Base-by-base conservation (phyloP, 2,113 vertebrate species). In the Tragelaphus strepsiceros region DNA sequence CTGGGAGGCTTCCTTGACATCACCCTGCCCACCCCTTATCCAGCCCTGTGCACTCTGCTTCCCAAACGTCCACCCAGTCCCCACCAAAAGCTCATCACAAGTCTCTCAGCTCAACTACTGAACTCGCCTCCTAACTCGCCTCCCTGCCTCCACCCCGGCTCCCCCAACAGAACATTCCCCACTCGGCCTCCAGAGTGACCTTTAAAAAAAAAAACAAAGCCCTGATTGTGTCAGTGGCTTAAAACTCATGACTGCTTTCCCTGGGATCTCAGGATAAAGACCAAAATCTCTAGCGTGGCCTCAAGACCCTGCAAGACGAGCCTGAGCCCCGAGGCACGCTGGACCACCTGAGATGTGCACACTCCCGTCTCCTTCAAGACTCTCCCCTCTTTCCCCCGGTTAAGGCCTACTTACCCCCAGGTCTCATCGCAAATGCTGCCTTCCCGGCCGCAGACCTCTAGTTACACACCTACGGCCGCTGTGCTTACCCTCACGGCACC, bases 241-340 rank as follows among this genome's bases (percentile, higher is more conserved):
- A 39, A 86, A 94, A 56, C 53, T 61, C 71, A 21, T 2, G 6
- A 46, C 77, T 80, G 58, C 51, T 95, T 78, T 32, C 89, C 39
- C 9, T 58, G 6, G 35, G 39, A 93, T n/a, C 83, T 97, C 26
- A 96, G 61, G 82, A 58, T 56, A 62, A 94, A 95, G 58, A 87
- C 35, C 58, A 67, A n/a, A 91, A 51, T 88, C n/a, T 59, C 39
- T 30, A 51, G 35, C 13, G 2, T 13, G 61, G 26, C 51, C 58
- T 81, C 90, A 51, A 67, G n/a, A 82, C 30, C 53, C 35, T 46
- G 19, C 5, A n/a, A 24, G 51, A n/a, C 2, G 3, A 67, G 84
- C 39, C 13, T 1, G 1, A 84, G 49, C 5, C 15, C 39, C 24
- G 39, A 13, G 30, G n/a, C 46, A 24, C 56, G 64, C 62, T 8